Conservation (phyloP, 2,797 vertebrate genomes). For the Myioborus miniatus region DNA sequence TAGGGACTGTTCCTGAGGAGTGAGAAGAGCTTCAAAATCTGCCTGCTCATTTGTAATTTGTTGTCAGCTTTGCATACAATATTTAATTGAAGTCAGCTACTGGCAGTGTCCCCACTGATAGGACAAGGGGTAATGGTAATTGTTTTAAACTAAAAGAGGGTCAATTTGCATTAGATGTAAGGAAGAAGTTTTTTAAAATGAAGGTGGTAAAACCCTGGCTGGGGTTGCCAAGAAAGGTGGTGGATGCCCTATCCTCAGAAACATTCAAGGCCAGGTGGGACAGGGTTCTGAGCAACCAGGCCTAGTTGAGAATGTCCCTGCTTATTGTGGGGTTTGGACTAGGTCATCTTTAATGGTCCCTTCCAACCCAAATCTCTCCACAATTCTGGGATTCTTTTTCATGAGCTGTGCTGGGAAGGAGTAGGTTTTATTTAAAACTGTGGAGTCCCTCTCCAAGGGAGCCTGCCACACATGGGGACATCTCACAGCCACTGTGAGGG, state of each 20-base stretch:
- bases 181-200: neutral
- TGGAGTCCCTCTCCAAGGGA: neutral
- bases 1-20: neutral
- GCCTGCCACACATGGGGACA: neutral
- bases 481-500: accelerated
- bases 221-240: neutral
- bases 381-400: neutral
- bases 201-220: neutral
- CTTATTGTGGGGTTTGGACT: neutral
- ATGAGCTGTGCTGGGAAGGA: neutral
- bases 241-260: neutral
- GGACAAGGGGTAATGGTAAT: neutral
- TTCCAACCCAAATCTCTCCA: neutral
- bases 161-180: neutral
- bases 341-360: neutral
- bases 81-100: neutral
- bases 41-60: neutral
- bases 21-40: neutral
- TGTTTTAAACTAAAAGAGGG: neutral
- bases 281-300: neutral
- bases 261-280: neutral
- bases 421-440: neutral
- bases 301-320: neutral
- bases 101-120: neutral
- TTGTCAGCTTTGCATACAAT: neutral